A percentile compares a stretch with the other conserved stretches of the same genome.
Conservation (phyloP, 2,888 invertebrate species). For the Leptothorax acervorum region DNA sequence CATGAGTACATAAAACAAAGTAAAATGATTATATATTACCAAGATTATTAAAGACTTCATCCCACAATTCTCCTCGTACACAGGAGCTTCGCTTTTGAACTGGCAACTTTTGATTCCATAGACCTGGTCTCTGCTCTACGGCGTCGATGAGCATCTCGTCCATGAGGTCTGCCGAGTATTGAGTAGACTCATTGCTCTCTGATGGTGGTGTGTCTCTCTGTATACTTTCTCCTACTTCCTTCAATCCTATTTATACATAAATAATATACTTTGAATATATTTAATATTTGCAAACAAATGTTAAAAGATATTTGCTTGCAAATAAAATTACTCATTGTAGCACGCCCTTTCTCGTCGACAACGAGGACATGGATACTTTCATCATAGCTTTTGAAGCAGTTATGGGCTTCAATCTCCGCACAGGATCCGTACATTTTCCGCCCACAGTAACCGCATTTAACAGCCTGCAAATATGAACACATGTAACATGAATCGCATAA, state of each 20-base stretch:
- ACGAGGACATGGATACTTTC: background rate
- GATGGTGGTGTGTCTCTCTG: constrained; percentile 4
- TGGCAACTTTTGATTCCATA: constrained; percentile 27
- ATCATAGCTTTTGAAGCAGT: background rate
- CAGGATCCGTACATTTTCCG: background rate
- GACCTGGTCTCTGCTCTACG: constrained; percentile 12
- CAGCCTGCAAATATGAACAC: constrained; percentile 17
- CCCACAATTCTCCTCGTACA: constrained; percentile 7
- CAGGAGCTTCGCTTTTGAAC: background rate
- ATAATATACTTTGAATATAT: background rate
- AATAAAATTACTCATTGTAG: constrained; percentile 17
- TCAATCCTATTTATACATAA: constrained; percentile 3
- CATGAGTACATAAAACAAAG: constrained; percentile 11
- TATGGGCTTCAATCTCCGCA: background rate
- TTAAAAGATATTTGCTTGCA: constrained; percentile 5
- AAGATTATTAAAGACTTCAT: constrained; percentile 12
- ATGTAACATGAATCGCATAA: constrained; percentile 14
- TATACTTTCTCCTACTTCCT: constrained; percentile 1
- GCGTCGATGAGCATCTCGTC: constrained; percentile 12
- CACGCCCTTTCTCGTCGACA: constrained; percentile 11
- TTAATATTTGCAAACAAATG: constrained; percentile 12
- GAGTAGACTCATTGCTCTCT: constrained; percentile 13
- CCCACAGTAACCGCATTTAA: constrained; percentile 11
- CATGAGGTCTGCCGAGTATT: background rate
- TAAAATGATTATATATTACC: constrained; percentile 17